A percentile compares a stretch with the other conserved stretches of the same genome.
Conservation (phyloP, 2,888 invertebrate species). For the Cephus rjabovi region DNA sequence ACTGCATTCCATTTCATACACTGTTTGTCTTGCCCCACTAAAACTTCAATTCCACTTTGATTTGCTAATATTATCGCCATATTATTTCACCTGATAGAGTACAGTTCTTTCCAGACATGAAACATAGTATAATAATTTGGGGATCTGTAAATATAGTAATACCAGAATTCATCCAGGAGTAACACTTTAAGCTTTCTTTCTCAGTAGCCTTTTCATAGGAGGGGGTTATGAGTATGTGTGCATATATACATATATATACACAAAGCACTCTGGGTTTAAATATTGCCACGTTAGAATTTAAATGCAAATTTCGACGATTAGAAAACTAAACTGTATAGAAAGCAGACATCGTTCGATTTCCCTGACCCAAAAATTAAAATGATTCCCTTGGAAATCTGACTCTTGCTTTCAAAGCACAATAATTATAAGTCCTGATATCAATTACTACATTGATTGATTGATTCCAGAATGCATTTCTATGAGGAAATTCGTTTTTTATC, state of each 20-base stretch:
- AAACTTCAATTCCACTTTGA: not conserved
- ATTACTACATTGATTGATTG: not conserved
- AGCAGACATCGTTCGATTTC: slow-evolving; percentile 13
- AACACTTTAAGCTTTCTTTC: not conserved
- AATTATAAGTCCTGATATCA: not conserved
- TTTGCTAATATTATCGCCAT: not conserved
- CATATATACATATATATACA: not conserved
- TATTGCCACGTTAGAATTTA: slow-evolving; percentile 3
- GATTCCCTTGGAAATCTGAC: not conserved
- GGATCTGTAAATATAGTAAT: not conserved
- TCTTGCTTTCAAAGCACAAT: not conserved
- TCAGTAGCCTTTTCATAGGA: not conserved
- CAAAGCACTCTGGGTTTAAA: not conserved
- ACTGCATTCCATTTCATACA: slow-evolving; percentile 31
- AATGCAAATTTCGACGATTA: slow-evolving; percentile 21
- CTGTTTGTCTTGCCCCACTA: not conserved
- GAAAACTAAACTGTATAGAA: slow-evolving; percentile 9
- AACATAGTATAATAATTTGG: not conserved
- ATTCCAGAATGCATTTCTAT: no score
- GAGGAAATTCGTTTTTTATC: no score
- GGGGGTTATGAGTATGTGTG: not conserved
- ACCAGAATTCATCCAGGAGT: not conserved
- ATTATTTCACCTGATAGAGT: not conserved
- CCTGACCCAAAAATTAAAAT: not conserved
- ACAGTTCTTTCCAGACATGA: not conserved